These are phyloP conservation scores for Phoxinus phoxinus DNA, from an alignment of 2,113 vertebrate genomes.

Conservation along the genomic window DNA sequence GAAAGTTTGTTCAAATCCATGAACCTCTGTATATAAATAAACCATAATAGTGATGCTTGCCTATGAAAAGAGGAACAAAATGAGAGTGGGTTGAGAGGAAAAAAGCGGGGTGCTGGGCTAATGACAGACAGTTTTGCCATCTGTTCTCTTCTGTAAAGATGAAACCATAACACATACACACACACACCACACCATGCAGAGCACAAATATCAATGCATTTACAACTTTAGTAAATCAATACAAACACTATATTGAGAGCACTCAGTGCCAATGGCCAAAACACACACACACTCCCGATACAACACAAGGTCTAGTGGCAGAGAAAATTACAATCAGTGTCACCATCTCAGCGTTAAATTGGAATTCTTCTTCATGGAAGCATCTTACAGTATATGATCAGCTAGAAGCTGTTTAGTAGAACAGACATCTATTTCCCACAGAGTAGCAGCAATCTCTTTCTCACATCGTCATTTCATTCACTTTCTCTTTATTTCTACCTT, in stretches of 20 bases:
- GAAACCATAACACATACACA: not conserved
- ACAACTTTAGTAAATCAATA: not conserved
- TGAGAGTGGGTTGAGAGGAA: not conserved
- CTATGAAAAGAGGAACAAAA: not conserved
- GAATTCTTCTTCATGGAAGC: not conserved
- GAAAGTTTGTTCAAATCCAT: not conserved
- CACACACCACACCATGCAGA: slow-evolving; percentile 12
- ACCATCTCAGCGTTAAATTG: slow-evolving; percentile 11
- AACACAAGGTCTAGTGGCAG: not conserved
- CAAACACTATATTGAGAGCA: not conserved
- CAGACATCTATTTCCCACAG: not conserved
- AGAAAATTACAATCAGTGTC: slow-evolving; percentile 13
- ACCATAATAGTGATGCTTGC: not conserved
- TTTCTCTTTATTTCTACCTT: not conserved
- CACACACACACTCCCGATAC: not conserved
- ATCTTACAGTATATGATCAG: not conserved
- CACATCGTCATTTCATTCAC: not conserved
- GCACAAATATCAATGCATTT: not conserved
- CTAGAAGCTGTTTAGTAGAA: not conserved
- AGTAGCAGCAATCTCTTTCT: not conserved
- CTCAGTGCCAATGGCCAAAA: not conserved
- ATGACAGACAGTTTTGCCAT: slow-evolving; percentile 47
- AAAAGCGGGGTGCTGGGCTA: not conserved
- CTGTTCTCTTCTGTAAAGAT: slow-evolving; percentile 36
- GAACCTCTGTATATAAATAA: not conserved